Conservation (phyloP, 1,140 invertebrate genomes). For the Heliothis subflexa region DNA sequence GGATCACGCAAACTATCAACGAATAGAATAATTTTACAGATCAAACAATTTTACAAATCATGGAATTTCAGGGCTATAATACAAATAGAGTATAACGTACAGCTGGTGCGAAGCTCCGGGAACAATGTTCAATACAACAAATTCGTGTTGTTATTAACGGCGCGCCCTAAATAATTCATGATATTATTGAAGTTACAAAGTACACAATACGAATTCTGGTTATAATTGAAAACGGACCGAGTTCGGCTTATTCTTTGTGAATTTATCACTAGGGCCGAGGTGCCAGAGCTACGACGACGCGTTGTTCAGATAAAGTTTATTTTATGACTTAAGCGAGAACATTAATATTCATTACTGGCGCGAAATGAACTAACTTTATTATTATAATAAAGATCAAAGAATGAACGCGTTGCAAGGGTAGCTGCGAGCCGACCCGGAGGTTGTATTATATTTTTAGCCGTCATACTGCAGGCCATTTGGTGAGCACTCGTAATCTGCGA, state of each 20-base stretch:
- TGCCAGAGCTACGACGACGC: conserved; percentile 70
- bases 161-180: conserved; percentile 61
- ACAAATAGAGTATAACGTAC: conserved; percentile 37
- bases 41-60: conserved; percentile 45
- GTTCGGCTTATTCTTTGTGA: conserved; percentile 76
- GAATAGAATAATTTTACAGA: conserved; percentile 39
- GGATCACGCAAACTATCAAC: conserved; percentile 31
- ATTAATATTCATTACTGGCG: conserved; percentile 83
- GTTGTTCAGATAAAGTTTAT: conserved; percentile 83
- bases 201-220: conserved; percentile 65
- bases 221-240: conserved; percentile 78
- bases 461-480: conserved; percentile 37
- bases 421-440: conserved; percentile 39
- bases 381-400: conserved; percentile 80
- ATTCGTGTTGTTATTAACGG: conserved; percentile 59
- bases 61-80: conserved; percentile 25
- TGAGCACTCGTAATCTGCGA: conserved; percentile 21
- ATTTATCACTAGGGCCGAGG: conserved; percentile 76
- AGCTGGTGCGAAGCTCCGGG: conserved; percentile 3
- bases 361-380: conserved; percentile 83
- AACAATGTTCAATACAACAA: conserved; percentile 56
- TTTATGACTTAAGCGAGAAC: conserved; percentile 82
- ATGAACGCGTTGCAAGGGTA: conserved; percentile 54
- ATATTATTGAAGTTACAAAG: conserved; percentile 66
- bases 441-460: conserved; percentile 50